Evolutionary conservation across 2,888 invertebrate species (phyloP).

Genomic region (Eristalinus sepulchralis): DNA sequence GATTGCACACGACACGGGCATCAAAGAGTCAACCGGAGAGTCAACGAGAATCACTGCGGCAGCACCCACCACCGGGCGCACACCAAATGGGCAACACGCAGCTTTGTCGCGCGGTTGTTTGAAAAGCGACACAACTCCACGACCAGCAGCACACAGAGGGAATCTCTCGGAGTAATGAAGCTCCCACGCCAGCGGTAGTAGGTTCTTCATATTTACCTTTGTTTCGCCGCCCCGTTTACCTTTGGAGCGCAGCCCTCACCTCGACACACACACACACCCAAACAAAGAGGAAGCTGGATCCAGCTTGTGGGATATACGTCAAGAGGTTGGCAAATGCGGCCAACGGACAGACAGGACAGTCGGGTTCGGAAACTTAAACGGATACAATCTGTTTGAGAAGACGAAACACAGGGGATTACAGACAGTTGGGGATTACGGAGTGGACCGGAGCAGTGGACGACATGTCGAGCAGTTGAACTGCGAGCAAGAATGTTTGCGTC

Average conservation of each 20-base stretch:
- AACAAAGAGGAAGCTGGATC: slow-evolving; percentile 1
- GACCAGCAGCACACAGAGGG: background rate
- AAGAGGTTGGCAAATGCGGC: slow-evolving; percentile 33
- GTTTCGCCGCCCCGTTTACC: slow-evolving; percentile 47
- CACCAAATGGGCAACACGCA: background rate
- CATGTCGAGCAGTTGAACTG: too few relatives aligned
- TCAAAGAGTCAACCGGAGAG: background rate
- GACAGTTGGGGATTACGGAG: background rate
- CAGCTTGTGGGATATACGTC: slow-evolving; percentile 14
- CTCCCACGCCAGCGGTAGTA: slow-evolving; percentile 14
- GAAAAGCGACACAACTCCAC: background rate
- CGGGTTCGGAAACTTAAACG: slow-evolving; percentile 4
- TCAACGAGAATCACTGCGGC: background rate
- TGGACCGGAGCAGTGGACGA: background rate
- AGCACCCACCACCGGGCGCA: background rate
- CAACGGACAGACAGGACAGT: slow-evolving; percentile 25
- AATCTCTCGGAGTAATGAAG: background rate
- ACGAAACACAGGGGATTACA: slow-evolving; percentile 15
- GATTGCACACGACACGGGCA: slow-evolving; percentile 53
- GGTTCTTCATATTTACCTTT: slow-evolving; percentile 61
- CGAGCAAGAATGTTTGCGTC: too few relatives aligned
- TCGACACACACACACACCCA: background rate
- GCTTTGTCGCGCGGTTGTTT: background rate
- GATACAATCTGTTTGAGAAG: slow-evolving; percentile 47
- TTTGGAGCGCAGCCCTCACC: background rate